Evolutionary conservation across 2,797 vertebrate genomes (phyloP).

Genomic region (Enteromius anoplus): DNA sequence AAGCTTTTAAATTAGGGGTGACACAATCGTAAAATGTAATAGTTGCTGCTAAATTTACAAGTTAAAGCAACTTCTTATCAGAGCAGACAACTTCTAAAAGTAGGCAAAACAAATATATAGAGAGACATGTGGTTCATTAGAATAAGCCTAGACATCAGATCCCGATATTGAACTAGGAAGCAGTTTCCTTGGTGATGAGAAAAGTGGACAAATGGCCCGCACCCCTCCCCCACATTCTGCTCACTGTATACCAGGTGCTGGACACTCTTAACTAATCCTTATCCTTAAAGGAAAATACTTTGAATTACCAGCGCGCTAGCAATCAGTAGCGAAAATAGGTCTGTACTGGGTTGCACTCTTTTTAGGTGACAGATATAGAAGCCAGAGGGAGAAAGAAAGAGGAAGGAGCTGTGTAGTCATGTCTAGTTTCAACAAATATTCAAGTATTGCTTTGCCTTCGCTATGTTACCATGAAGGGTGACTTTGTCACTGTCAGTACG

Average conservation of each 20-base stretch:
- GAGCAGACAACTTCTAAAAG: neutral
- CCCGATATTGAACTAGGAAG: conserved; percentile 4
- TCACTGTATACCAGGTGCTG: conserved; percentile 50
- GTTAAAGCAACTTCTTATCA: neutral
- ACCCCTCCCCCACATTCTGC: conserved; percentile 54
- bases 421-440: conserved; percentile 35
- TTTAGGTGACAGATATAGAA: neutral
- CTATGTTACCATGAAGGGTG: conserved; percentile 12
- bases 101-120: neutral
- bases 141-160: neutral
- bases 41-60: neutral
- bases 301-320: conserved; percentile 61
- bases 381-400: conserved; percentile 27
- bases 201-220: conserved; percentile 45
- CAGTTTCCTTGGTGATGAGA: conserved; percentile 50
- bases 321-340: conserved; percentile 72
- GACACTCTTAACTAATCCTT: conserved; percentile 56
- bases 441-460: conserved; percentile 55
- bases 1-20: neutral
- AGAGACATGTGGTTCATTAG: neutral
- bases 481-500: neutral
- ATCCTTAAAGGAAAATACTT: conserved; percentile 57
- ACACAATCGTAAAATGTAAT: neutral
- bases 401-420: conserved; percentile 45
- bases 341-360: neutral